Percentiles rank a stretch among this genome's conserved stretches.
Conservation (phyloP, 2,797 vertebrate genomes). For the Xiphophorus birchmanni region DNA sequence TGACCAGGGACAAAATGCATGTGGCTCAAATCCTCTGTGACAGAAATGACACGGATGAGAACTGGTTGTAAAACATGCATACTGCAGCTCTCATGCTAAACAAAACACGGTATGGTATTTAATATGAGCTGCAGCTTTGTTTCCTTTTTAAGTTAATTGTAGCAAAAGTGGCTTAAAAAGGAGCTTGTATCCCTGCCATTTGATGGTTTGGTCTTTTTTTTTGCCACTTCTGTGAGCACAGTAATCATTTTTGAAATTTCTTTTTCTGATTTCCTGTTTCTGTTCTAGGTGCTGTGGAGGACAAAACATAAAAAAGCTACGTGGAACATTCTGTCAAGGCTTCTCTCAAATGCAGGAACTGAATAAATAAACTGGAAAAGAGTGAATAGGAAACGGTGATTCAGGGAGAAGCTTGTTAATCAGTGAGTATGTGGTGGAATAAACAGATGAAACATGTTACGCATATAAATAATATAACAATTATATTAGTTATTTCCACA, state of each 20-base stretch:
- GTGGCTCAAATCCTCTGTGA: not conserved
- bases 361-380: not conserved
- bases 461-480: not conserved
- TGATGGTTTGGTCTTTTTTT: not conserved
- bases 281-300: not conserved
- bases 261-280: not conserved
- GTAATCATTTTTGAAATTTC: not conserved
- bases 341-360: not conserved
- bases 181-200: not conserved
- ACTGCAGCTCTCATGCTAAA: not conserved
- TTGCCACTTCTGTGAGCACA: not conserved
- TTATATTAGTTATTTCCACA: no score
- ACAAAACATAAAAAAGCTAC: not conserved
- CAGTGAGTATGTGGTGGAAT: not conserved
- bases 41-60: not conserved
- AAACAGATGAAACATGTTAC: not conserved
- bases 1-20: not conserved
- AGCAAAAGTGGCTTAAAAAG: not conserved
- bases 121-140: not conserved
- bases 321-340: not conserved
- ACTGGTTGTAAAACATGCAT: not conserved
- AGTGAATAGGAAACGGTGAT: not conserved
- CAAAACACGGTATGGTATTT: not conserved
- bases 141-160: not conserved
- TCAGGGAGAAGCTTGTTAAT: not conserved